These are phyloP conservation scores for Melanchra persicariae DNA, from an alignment of 2,888 invertebrate genomes.

Conservation along the genomic window DNA sequence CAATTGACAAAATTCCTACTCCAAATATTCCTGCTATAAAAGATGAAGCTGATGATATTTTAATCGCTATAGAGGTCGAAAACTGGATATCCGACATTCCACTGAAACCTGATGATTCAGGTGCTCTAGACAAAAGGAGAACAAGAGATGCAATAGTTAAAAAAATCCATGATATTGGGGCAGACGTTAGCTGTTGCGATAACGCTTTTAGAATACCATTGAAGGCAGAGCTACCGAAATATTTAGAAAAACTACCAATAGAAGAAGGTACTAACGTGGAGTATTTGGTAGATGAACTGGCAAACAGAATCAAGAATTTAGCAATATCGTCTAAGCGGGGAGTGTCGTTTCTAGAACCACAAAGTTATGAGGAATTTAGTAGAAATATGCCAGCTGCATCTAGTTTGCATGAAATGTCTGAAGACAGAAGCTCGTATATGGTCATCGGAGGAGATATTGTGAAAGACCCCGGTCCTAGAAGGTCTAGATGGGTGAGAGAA, in stretches of 20 bases:
- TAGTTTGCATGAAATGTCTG: constrained; percentile 56
- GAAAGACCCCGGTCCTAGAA: neutral
- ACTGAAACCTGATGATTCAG: constrained; percentile 63
- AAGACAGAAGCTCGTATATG: constrained; percentile 54
- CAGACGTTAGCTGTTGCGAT: constrained; percentile 51
- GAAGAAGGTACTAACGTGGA: constrained; percentile 66
- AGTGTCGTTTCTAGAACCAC: constrained; percentile 67
- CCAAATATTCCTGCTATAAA: constrained; percentile 74
- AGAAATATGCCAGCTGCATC: constrained; percentile 68
- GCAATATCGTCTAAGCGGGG: constrained; percentile 43
- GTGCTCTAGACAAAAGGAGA: constrained; percentile 68
- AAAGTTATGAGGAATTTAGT: constrained; percentile 70
- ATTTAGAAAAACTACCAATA: constrained; percentile 73
- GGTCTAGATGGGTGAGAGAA: constrained; percentile 5
- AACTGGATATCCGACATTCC: constrained; percentile 81
- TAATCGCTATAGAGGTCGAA: constrained; percentile 78
- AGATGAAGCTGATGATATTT: constrained; percentile 79
- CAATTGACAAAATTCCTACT: constrained; percentile 76
- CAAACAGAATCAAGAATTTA: constrained; percentile 74
- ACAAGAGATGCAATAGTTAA: constrained; percentile 74
- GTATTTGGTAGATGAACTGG: constrained; percentile 76
- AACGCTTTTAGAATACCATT: constrained; percentile 64
- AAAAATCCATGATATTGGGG: constrained; percentile 75
- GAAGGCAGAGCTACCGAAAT: constrained; percentile 70
- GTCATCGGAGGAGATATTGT: constrained; percentile 50